A percentile compares a stretch with the other conserved stretches of the same genome.
Evolutionary conservation across 2,113 vertebrate genomes (phyloP).

Genomic region (Microtus oregoni): DNA sequence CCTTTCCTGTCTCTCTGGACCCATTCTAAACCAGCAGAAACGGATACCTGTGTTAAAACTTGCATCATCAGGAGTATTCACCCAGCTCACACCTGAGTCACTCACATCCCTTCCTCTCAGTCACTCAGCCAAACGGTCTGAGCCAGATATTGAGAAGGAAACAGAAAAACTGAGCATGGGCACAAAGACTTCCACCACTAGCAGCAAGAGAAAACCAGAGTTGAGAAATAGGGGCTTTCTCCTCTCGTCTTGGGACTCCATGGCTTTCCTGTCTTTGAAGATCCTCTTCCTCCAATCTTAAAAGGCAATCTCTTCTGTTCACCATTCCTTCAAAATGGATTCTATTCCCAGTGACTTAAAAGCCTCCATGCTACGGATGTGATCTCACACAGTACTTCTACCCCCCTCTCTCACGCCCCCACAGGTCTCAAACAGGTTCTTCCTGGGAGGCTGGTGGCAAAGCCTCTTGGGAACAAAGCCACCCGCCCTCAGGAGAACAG

Average conservation of each 20-base stretch:
- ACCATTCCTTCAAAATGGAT: background rate
- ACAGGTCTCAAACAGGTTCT: slow-evolving; percentile 81
- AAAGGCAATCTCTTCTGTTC: background rate
- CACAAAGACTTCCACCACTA: background rate
- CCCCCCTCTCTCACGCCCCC: slow-evolving; percentile 72
- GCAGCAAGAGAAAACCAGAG: background rate
- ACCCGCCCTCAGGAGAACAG: slow-evolving; percentile 32
- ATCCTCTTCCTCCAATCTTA: background rate
- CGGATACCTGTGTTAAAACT: background rate
- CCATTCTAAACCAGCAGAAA: background rate
- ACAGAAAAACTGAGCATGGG: background rate
- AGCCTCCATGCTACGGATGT: slow-evolving; percentile 63
- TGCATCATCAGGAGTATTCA: background rate
- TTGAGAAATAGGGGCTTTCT: background rate
- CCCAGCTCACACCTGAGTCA: background rate
- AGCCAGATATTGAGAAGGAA: background rate
- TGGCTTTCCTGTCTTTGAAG: background rate
- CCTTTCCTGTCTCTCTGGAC: background rate
- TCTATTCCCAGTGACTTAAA: slow-evolving; percentile 56
- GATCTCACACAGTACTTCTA: slow-evolving; percentile 60
- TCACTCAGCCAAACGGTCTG: background rate
- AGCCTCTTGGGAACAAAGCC: slow-evolving; percentile 68
- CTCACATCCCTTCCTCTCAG: background rate
- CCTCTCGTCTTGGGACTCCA: background rate
- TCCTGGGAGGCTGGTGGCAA: slow-evolving; percentile 75